Evolutionary conservation across 2,113 vertebrate species (phyloP).

Genomic region (Rafetus swinhoei): DNA sequence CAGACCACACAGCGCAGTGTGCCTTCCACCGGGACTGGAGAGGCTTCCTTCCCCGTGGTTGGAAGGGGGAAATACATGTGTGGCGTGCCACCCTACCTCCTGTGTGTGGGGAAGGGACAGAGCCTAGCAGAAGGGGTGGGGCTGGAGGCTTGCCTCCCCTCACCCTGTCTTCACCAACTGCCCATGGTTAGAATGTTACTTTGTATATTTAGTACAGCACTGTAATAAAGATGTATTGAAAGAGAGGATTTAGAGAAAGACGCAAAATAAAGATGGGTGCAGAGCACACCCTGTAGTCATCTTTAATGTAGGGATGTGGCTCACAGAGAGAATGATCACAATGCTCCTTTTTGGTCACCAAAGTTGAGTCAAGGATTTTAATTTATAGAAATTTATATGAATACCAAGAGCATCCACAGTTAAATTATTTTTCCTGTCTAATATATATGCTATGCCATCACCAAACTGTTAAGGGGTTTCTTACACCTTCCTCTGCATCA

Average conservation of each 20-base stretch:
- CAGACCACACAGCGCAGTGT: no score
- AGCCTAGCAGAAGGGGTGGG: no score
- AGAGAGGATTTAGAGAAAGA: not conserved
- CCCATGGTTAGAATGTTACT: not conserved
- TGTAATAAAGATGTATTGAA: not conserved
- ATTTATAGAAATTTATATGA: not conserved
- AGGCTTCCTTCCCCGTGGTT: no score
- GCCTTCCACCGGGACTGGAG: no score
- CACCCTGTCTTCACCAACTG: no score
- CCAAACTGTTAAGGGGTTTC: not conserved
- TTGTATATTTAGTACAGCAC: not conserved
- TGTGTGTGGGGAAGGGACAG: no score
- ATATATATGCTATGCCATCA: no score
- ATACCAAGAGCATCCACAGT: not conserved
- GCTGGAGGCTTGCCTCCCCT: no score
- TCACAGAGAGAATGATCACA: not conserved
- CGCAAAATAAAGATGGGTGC: not conserved
- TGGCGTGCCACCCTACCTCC: no score
- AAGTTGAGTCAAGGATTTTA: not conserved
- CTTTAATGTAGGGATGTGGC: not conserved
- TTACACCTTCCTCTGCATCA: not conserved
- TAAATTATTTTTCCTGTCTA: not conserved
- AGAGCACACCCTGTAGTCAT: not conserved
- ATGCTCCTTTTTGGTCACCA: not conserved
- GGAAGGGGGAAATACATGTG: no score